phyloP scores from a whole-genome alignment of 2,888 invertebrate genomes.

The Tachina fera region DNA sequence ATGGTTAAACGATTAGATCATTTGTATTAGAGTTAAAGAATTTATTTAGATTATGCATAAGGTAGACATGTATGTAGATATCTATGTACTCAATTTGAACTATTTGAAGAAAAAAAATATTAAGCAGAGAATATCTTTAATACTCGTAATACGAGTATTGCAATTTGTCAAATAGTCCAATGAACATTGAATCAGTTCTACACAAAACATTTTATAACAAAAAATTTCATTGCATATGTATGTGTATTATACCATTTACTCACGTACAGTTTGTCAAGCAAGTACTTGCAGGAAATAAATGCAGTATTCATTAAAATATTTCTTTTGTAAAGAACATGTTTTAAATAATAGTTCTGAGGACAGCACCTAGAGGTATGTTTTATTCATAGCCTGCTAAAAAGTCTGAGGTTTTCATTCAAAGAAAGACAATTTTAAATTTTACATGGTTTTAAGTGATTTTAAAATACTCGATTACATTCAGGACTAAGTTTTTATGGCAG shows the following conservation, averaged over 20 bases:
- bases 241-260: too few species aligned
- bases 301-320: background rate
- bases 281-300: background rate
- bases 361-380: too few species aligned
- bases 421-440: too few species aligned
- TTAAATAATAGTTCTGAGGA: too few species aligned
- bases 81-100: too few species aligned
- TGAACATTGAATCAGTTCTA: conserved; percentile 11
- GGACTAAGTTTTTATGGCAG: too few species aligned
- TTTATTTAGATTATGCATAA: background rate
- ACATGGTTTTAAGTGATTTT: too few species aligned
- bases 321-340: background rate
- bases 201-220: conserved; percentile 10
- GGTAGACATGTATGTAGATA: background rate
- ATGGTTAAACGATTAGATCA: background rate
- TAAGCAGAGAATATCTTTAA: conserved; percentile 29
- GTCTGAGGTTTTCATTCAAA: too few species aligned
- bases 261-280: background rate
- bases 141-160: background rate
- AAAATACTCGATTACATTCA: too few species aligned
- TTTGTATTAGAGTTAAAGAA: background rate
- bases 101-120: background rate
- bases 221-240: conserved; percentile 6
- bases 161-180: background rate
- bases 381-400: too few species aligned